Evolutionary conservation across 2,888 invertebrate species (phyloP), one percentile per base, ranked within the genome.

Genomic region (Leucozona laternaria): DNA sequence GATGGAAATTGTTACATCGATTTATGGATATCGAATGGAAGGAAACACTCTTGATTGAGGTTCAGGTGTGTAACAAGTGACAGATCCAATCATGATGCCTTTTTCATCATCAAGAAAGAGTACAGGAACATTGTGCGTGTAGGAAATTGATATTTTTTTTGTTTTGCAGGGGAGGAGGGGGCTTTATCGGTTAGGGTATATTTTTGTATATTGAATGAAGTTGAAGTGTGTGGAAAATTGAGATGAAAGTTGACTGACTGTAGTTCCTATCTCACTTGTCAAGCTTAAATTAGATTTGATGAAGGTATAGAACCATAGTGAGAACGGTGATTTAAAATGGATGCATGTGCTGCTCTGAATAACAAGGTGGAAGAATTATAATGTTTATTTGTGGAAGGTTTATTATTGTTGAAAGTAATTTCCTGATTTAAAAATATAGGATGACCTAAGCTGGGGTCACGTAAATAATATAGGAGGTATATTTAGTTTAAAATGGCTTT

Each of bases 41-140:
- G 53, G 43, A 50, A 45, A 72, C 48, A 1, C 11, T 25, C 17
- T 48, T 71, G 79, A 75, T 53, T 75, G 68, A 75, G 60, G 79
- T 79, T 64, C 70, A 60, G 79, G 64, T 71, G 79, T 66, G 79
- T 84, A 84, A 84, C 79, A 76, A 84, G 79, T 84, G 84, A 84
- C 84, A 84, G 84, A 76, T 84, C 71, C 84, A 84, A 84, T 84
- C 84, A 84, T 58, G 70, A 84, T 58, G 64, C 37, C 50, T 50
- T 48, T 75, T 43, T 15, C 62, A 60, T 28, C 8, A 68, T 34
- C 43, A 43, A 6, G 53, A 43, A 60, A 45, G 15, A n/a, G 25
- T 40, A 10, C 6, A 6, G 71, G 53, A 58, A 76, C 72, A 66
- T 50, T 72, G 78, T 72, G 82, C 58, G 25, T 72, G 66, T 60